Conservation (phyloP, 1,140 invertebrate genomes). For the Potamilus streckersoni region DNA sequence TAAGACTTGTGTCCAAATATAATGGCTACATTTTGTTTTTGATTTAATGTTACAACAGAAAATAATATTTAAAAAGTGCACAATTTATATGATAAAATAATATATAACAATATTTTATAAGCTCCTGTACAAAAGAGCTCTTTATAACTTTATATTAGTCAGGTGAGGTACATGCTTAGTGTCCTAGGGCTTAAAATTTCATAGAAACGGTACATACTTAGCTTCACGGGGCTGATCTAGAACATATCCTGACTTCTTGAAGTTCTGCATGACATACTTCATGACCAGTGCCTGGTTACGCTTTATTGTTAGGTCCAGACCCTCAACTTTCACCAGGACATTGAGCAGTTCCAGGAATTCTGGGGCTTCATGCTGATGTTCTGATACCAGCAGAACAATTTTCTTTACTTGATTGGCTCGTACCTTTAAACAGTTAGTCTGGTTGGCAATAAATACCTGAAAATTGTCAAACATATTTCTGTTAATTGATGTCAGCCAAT, state of each 20-base stretch:
- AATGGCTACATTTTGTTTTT: too few species aligned
- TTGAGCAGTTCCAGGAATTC: constrained; percentile 65
- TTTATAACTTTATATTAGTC: not conserved
- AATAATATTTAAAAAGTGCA: too few species aligned
- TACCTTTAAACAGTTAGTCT: constrained; percentile 64
- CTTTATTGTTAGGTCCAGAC: constrained; percentile 65
- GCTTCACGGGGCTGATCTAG: constrained; percentile 60
- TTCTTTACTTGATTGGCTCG: constrained; percentile 64
- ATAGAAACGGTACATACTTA: constrained; percentile 34
- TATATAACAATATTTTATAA: too few species aligned
- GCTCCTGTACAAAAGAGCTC: too few species aligned
- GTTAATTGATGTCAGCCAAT: too few species aligned
- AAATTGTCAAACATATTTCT: not conserved
- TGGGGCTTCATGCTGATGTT: constrained; percentile 60
- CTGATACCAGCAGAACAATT: constrained; percentile 61
- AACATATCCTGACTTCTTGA: constrained; percentile 64
- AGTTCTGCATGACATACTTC: constrained; percentile 69
- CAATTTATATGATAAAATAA: too few species aligned
- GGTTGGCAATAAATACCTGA: constrained; percentile 66
- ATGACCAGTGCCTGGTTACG: constrained; percentile 66
- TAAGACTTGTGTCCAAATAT: too few species aligned
- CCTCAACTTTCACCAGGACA: constrained; percentile 65
- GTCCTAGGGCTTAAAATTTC: constrained; percentile 39
- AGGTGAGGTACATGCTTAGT: constrained; percentile 36
- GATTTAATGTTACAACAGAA: too few species aligned